Evolutionary conservation across 2,113 vertebrate species (phyloP).

Genomic region (Narcine bancroftii): DNA sequence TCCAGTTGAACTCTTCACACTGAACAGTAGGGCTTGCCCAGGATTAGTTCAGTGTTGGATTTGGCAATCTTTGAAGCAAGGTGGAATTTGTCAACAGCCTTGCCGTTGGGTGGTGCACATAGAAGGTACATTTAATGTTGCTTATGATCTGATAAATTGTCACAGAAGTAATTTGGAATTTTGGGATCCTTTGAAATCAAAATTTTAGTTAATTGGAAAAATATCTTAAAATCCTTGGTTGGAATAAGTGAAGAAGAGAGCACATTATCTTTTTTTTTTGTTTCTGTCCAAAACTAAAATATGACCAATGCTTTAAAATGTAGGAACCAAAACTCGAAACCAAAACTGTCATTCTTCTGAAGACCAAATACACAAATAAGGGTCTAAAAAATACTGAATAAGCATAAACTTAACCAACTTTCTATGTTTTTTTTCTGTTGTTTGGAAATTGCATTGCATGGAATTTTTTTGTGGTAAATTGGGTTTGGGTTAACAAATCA

Average conservation of each 20-base stretch:
- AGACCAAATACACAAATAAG: too few species aligned
- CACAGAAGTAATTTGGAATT: neutral
- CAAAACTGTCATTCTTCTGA: neutral
- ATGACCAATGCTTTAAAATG: neutral
- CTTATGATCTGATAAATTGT: neutral
- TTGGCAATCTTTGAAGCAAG: neutral
- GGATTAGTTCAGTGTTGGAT: neutral
- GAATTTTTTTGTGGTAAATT: too few species aligned
- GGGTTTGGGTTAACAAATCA: too few species aligned
- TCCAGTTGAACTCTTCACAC: too few species aligned
- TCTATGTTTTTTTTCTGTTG: neutral
- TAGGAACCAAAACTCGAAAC: neutral
- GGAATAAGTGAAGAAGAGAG: neutral
- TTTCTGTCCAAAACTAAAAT: neutral
- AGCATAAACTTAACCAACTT: neutral
- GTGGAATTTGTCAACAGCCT: neutral
- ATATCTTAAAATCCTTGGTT: neutral
- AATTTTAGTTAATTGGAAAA: neutral
- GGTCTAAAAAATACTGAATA: neutral
- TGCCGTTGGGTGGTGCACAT: neutral
- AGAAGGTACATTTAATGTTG: neutral
- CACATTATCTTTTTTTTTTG: neutral
- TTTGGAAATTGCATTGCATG: too few species aligned
- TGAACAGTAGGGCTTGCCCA: neutral
- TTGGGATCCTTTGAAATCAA: neutral